These are phyloP conservation scores for Ganaspis sp. DNA, from an alignment of 1,140 invertebrate genomes.

Conservation along the genomic window DNA sequence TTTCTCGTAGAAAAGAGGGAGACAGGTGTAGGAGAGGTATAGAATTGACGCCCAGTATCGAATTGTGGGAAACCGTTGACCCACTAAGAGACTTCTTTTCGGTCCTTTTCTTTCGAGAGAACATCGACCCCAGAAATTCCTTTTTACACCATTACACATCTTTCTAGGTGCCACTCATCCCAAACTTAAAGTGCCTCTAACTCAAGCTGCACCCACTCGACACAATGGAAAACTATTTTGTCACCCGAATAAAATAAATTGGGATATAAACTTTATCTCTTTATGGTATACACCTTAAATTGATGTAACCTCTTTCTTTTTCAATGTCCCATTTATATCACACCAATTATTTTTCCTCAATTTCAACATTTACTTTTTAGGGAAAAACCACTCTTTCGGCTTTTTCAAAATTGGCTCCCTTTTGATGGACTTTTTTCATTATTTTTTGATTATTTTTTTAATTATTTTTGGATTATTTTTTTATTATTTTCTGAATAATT, in stretches of 20 bases:
- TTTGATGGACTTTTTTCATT: too few species aligned
- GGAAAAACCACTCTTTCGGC: neutral
- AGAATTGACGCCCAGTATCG: conserved; percentile 53
- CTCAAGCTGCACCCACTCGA: conserved; percentile 5
- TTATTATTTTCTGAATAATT: too few species aligned
- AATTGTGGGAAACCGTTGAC: conserved; percentile 59
- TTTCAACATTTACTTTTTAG: neutral
- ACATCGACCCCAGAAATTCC: conserved; percentile 56
- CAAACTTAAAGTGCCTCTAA: conserved; percentile 18
- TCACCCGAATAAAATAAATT: conserved; percentile 6
- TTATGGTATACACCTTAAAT: neutral
- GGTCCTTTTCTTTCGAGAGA: conserved; percentile 50
- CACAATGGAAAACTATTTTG: conserved; percentile 5
- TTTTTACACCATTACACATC: conserved; percentile 43
- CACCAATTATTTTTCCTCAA: neutral
- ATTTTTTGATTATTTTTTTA: too few species aligned
- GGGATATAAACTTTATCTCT: conserved; percentile 9
- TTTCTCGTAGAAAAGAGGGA: neutral
- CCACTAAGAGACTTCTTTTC: conserved; percentile 48
- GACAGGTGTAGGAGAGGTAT: conserved; percentile 55
- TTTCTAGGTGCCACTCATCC: conserved; percentile 19
- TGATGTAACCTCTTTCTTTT: conserved; percentile 1
- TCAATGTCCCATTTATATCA: neutral
- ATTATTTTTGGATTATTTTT: too few species aligned
- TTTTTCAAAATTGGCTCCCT: too few species aligned